Evolutionary conservation across 2,113 vertebrate genomes (phyloP).

Genomic region (rat (Rattus norvegicus)): GRCr8 NC_086021.1:59369001-59369500

Average conservation of each 20-base stretch:
- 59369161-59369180: constrained; percentile 1
- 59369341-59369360: constrained; percentile 40
- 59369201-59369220: constrained; percentile 12
- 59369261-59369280: constrained; percentile 8
- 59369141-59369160: background rate
- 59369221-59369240: background rate
- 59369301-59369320: background rate
- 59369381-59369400: constrained; percentile 51
- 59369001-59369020: background rate
- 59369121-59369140: background rate
- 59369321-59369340: constrained; percentile 28
- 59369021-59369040: background rate
- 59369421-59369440: constrained; percentile 48
- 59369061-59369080: background rate
- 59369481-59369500: constrained; percentile 38
- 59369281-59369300: constrained; percentile 12
- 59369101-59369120: background rate
- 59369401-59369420: constrained; percentile 42
- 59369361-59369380: background rate
- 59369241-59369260: background rate
- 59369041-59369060: background rate
- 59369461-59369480: constrained; percentile 53
- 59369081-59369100: background rate
- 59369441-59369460: constrained; percentile 55
- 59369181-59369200: background rate